Conservation (phyloP, 2,888 invertebrate genomes). For the Adelphocoris suturalis region DNA sequence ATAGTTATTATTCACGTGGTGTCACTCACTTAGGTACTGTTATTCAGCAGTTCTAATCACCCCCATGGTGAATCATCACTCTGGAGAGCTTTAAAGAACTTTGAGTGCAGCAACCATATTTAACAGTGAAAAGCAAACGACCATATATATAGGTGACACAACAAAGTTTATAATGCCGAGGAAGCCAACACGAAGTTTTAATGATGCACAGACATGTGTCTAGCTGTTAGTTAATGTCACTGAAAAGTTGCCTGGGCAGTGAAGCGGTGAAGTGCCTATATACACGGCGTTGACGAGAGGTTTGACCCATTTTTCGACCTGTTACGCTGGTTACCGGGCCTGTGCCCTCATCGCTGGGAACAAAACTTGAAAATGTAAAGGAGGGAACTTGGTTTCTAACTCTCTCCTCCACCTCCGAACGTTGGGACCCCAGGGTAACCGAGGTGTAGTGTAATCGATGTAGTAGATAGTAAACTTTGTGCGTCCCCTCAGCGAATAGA, state of each 20-base stretch:
- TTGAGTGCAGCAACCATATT: too few relatives aligned
- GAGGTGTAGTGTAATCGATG: slow-evolving; percentile 34
- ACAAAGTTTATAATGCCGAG: background rate
- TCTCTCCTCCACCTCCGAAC: background rate
- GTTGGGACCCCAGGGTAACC: background rate
- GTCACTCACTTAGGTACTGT: too few relatives aligned
- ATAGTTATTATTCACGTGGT: too few relatives aligned
- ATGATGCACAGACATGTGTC: slow-evolving; percentile 20
- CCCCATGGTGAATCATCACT: too few relatives aligned
- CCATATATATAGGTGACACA: background rate
- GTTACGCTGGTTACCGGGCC: background rate
- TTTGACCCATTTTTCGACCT: slow-evolving; percentile 39
- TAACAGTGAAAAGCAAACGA: background rate
- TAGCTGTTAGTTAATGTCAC: slow-evolving; percentile 26
- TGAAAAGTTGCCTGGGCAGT: background rate
- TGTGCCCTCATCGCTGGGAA: background rate
- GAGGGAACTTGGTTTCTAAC: slow-evolving; percentile 10
- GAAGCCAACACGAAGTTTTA: background rate
- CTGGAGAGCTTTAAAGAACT: too few relatives aligned
- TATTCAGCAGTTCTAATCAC: too few relatives aligned
- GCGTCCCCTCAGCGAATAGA: background rate
- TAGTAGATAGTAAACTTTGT: slow-evolving; percentile 3
- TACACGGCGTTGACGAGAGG: slow-evolving; percentile 30
- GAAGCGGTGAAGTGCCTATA: slow-evolving; percentile 1
- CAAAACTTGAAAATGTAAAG: slow-evolving; percentile 10